Conservation (phyloP, 2,113 vertebrate genomes). For the Aspidoscelis tigris region DNA sequence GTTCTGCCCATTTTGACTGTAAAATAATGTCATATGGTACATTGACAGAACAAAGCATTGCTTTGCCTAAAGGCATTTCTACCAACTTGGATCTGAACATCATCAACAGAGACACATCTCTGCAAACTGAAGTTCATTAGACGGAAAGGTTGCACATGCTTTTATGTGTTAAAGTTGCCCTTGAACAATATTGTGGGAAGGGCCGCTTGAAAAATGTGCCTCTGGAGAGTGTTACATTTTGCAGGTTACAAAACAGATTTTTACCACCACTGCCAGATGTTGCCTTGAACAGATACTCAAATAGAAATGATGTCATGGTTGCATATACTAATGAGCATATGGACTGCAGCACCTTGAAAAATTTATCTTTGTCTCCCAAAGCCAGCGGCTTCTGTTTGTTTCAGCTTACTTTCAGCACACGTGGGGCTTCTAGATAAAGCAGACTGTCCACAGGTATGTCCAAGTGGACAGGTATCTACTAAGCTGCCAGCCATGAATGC, state of each 20-base stretch:
- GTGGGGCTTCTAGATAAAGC: constrained; percentile 49
- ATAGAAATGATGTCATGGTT: constrained; percentile 24
- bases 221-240: constrained; percentile 52
- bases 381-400: constrained; percentile 47
- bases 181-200: constrained; percentile 8
- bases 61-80: constrained; percentile 44
- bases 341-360: constrained; percentile 55
- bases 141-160: constrained; percentile 52
- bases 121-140: constrained; percentile 17
- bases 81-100: constrained; percentile 20
- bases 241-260: constrained; percentile 10
- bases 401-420: constrained; percentile 45
- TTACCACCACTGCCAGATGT: not conserved
- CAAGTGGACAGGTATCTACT: constrained; percentile 48
- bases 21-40: constrained; percentile 49
- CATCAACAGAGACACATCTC: not conserved
- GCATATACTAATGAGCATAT: constrained; percentile 5
- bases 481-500: constrained; percentile 2
- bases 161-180: not conserved
- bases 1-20: constrained; percentile 35
- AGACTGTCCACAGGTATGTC: constrained; percentile 51
- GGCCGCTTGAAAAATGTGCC: constrained; percentile 43
- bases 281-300: constrained; percentile 45
- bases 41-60: constrained; percentile 51
- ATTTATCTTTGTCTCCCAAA: constrained; percentile 32